Percentiles rank a stretch among this genome's conserved stretches.
phyloP scores from a whole-genome alignment of 2,113 vertebrate genomes.

The Sus scrofa region DNA sequence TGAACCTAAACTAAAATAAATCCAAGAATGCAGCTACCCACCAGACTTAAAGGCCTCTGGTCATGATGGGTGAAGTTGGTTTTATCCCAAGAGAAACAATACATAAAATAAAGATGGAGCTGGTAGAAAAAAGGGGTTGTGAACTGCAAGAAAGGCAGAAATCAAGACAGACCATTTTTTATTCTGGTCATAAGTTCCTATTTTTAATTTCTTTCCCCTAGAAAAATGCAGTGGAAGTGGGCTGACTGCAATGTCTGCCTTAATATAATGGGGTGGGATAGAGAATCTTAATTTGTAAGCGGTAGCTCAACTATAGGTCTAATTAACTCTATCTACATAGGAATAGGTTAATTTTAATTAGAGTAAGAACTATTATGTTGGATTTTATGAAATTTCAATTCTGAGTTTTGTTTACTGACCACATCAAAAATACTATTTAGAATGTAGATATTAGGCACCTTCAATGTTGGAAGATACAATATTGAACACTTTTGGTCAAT shows the following conservation, averaged over 20 bases:
- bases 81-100: slow-evolving; percentile 63
- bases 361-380: background rate
- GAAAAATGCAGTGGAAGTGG: slow-evolving; percentile 11
- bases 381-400: slow-evolving; percentile 28
- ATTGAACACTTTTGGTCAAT: background rate
- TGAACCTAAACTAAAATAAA: slow-evolving; percentile 22
- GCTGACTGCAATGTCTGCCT: background rate
- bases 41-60: slow-evolving; percentile 52
- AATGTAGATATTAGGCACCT: background rate
- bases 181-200: slow-evolving; percentile 3
- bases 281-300: background rate
- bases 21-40: slow-evolving; percentile 24
- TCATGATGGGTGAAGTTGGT: slow-evolving; percentile 45
- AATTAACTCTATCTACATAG: slow-evolving; percentile 3
- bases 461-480: background rate
- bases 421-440: background rate
- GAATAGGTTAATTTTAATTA: background rate
- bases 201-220: slow-evolving; percentile 17
- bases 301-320: background rate
- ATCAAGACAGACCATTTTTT: background rate
- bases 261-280: background rate
- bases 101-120: slow-evolving; percentile 67
- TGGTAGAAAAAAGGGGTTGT: background rate
- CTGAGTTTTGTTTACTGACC: background rate
- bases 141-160: background rate